These are phyloP conservation scores for Lasioglossum vierecki DNA, from an alignment of 2,888 invertebrate genomes.

Conservation along the genomic window DNA sequence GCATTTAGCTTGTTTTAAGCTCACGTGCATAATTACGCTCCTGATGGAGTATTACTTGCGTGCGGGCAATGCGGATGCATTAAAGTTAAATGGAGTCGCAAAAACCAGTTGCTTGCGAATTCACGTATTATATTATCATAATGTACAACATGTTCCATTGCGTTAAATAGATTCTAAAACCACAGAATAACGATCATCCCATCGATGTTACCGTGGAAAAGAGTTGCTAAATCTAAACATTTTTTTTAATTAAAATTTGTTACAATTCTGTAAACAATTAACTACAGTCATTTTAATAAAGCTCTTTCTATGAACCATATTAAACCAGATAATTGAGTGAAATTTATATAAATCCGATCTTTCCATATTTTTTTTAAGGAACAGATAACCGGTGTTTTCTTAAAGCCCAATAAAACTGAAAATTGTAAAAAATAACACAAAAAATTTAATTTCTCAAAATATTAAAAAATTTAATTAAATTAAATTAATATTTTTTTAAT, in stretches of 20 bases:
- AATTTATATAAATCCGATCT: background rate
- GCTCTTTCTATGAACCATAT: background rate
- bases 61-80: background rate
- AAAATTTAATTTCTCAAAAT: too few species aligned
- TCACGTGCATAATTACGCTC: background rate
- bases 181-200: background rate
- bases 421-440: too few species aligned
- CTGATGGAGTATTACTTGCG: background rate
- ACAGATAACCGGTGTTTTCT: too few species aligned
- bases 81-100: background rate
- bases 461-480: too few species aligned
- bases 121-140: background rate
- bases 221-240: too few species aligned
- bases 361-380: background rate
- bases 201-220: too few species aligned
- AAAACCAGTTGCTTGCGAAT: background rate
- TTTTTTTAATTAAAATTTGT: too few species aligned
- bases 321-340: background rate
- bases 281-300: too few species aligned
- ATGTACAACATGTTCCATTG: background rate
- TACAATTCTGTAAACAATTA: background rate
- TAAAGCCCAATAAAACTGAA: too few species aligned
- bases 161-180: background rate
- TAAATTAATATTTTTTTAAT: too few species aligned
- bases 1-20: background rate